phyloP scores from a whole-genome alignment of 2,113 vertebrate genomes.

The Lethenteron camtschaticum region DNA sequence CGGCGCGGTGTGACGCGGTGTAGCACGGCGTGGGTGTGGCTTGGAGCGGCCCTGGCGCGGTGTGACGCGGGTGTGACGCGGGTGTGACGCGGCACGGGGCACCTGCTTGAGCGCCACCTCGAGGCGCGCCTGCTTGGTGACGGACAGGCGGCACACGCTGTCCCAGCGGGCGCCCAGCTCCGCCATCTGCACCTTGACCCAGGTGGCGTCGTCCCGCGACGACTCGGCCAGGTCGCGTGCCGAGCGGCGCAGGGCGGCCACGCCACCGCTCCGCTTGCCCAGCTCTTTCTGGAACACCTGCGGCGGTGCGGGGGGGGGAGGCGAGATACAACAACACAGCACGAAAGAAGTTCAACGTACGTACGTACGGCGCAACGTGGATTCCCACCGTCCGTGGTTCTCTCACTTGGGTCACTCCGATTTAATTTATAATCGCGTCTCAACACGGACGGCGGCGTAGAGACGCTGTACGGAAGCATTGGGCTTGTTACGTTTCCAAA shows the following conservation, averaged over 20 bases:
- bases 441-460: no score
- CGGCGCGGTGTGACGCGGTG: no score
- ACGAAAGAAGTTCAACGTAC: no score
- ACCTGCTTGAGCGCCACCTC: slow-evolving; percentile 84
- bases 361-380: no score
- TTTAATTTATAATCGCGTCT: no score
- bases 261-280: slow-evolving; percentile 65
- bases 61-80: background rate
- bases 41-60: slow-evolving; percentile 76
- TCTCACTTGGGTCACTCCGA: no score
- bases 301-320: background rate
- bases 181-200: slow-evolving; percentile 90
- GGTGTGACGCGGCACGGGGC: background rate
- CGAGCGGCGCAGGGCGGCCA: slow-evolving; percentile 76
- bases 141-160: slow-evolving; percentile 69
- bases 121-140: slow-evolving; percentile 75
- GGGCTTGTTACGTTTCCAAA: no score
- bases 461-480: no score
- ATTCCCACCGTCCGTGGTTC: no score
- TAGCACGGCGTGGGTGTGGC: slow-evolving; percentile 11
- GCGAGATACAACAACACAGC: background rate
- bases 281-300: slow-evolving; percentile 94
- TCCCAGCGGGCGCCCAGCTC: slow-evolving; percentile 95
- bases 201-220: slow-evolving; percentile 69
- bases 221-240: slow-evolving; percentile 79